Evolutionary conservation across 1,140 invertebrate genomes (phyloP), one percentile per base, ranked within the genome.

Genomic region (Pogonomyrmex barbatus): DNA sequence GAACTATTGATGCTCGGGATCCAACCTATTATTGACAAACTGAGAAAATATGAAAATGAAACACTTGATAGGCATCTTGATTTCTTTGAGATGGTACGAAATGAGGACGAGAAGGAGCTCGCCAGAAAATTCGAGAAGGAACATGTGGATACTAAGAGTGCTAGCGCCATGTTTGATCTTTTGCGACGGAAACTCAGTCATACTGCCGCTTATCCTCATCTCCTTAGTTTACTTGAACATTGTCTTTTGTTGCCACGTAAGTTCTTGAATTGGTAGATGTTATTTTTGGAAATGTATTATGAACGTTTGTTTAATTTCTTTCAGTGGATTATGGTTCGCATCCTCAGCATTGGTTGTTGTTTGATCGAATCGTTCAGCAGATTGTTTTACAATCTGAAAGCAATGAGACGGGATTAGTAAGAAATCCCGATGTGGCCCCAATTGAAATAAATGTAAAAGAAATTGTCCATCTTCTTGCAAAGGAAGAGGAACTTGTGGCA

Each of bases 61-160:
- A 99, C 98, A 0, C 95, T 99, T 42, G 98, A 99, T 93, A 97
- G 98, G 95, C 97, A 97, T 96, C 96, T 97, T 92, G 99, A 99
- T 94, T 99, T 99, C 94, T 99, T 99, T 95, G 99, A 99, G 95
- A 99, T 99, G 98, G 98, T 99, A 30, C 96, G 99, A 76, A 98
- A 97, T 92, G 99, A 99, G 95, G 99, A 99, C 94, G 99, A 99
- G 94, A 98, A 98, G 90, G 98, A 99, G 95, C 95, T 99, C 62
- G 97, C 98, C 0, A 96, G 98, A 73, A 97, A 98, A 92, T 99
- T 98, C 95, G 98, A 99, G 91, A 96, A 97, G 93, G 97, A 98
- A 87, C 98, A 99, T 94, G 97, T 99, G 58, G 98, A 99, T 94
- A 99, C 98, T 1, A 99, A 99, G 95, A 99, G 98, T 94, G 98